These are phyloP conservation scores for Oreochromis mossambicus DNA, from an alignment of 2,797 vertebrate genomes.

Conservation along the genomic window DNA sequence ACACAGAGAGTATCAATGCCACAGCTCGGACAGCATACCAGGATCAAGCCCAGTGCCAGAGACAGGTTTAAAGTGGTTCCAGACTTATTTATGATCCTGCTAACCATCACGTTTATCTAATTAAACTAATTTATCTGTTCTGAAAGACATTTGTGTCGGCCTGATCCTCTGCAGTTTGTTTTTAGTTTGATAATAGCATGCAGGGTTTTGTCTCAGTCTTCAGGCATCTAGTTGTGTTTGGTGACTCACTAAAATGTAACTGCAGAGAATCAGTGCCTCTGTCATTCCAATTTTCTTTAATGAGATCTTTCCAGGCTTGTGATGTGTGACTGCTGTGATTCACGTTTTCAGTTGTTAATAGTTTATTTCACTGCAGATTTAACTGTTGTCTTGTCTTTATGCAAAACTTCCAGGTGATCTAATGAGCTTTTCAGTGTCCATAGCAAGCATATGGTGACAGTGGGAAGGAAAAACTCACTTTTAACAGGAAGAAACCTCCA, in stretches of 20 bases:
- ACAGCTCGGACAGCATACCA: not conserved
- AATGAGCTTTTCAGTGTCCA: not conserved
- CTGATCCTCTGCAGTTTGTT: not conserved
- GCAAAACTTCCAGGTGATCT: not conserved
- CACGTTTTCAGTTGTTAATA: not conserved
- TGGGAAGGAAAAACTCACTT: not conserved
- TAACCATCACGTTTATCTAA: not conserved
- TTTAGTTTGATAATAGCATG: not conserved
- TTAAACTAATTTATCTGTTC: not conserved
- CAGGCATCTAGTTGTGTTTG: not conserved
- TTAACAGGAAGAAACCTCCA: not conserved
- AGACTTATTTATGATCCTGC: not conserved
- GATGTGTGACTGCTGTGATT: not conserved
- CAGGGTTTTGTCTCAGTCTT: not conserved
- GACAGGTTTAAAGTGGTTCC: not conserved
- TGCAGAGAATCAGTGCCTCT: not conserved
- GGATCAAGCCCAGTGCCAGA: not conserved
- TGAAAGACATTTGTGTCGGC: not conserved
- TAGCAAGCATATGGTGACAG: not conserved
- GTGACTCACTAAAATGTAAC: not conserved
- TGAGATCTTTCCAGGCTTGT: not conserved
- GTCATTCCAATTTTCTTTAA: not conserved
- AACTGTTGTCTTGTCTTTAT: not conserved
- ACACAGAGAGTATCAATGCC: not conserved
- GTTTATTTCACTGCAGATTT: not conserved